These are phyloP conservation scores for Meandrusa payeni DNA, from an alignment of 2,888 invertebrate genomes.

Conservation along the genomic window DNA sequence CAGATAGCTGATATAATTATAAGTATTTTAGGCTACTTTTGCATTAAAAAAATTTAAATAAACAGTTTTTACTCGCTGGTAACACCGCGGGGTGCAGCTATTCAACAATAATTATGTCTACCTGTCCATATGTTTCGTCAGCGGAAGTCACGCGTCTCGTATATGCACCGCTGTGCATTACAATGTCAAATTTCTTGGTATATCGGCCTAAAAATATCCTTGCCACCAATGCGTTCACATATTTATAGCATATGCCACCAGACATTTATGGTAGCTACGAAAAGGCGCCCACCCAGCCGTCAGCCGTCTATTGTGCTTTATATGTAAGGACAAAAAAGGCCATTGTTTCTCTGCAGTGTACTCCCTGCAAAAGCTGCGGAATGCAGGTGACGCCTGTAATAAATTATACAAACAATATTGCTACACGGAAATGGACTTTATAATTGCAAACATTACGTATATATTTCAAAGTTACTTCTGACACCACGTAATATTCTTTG, in stretches of 20 bases:
- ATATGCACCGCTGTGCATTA: constrained; percentile 50
- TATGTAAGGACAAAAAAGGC: constrained; percentile 44
- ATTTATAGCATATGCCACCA: constrained; percentile 10
- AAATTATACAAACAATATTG: constrained; percentile 38
- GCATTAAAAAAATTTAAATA: too few species aligned
- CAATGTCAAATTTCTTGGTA: constrained; percentile 67
- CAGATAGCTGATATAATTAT: too few species aligned
- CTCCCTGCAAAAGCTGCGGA: constrained; percentile 39
- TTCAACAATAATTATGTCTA: too few species aligned
- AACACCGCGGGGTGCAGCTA: too few species aligned
- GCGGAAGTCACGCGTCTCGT: constrained; percentile 63
- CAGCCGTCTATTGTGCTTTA: constrained; percentile 48
- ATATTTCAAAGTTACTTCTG: too few species aligned
- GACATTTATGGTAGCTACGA: constrained; percentile 33
- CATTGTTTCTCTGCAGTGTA: constrained; percentile 46
- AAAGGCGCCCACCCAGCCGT: constrained; percentile 58
- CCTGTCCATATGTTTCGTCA: constrained; percentile 63
- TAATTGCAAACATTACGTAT: too few species aligned
- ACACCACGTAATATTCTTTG: too few species aligned
- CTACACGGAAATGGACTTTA: too few species aligned
- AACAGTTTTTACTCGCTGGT: too few species aligned
- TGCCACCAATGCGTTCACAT: constrained; percentile 32
- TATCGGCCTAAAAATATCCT: constrained; percentile 56
- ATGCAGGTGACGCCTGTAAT: constrained; percentile 49
- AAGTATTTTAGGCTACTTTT: too few species aligned